phyloP scores from a whole-genome alignment of 2,888 invertebrate species.

The Brenthis hecate region DNA sequence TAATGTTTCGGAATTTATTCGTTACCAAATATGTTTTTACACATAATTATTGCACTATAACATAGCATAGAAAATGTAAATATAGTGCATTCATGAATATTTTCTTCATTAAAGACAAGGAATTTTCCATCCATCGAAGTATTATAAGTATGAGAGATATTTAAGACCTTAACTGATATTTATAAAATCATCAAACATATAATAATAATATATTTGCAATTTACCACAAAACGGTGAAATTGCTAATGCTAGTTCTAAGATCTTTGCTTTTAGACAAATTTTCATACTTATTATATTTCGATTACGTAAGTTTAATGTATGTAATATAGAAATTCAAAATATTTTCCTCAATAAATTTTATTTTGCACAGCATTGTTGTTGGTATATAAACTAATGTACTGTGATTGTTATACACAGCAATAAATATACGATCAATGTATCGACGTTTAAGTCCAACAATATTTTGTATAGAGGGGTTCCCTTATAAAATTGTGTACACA shows the following conservation, averaged over 20 bases:
- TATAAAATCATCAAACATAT: too few relatives aligned
- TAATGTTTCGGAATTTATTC: constrained; percentile 40
- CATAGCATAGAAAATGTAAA: constrained; percentile 53
- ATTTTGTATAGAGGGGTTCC: constrained; percentile 14
- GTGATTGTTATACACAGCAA: constrained; percentile 50
- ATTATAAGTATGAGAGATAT: constrained; percentile 3
- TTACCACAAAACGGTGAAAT: too few relatives aligned
- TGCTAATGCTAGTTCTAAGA: too few relatives aligned
- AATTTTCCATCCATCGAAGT: constrained; percentile 5
- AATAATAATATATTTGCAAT: too few relatives aligned
- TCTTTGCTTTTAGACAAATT: not conserved
- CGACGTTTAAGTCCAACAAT: not conserved
- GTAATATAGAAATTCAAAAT: not conserved
- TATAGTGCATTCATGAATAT: constrained; percentile 3
- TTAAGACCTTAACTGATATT: too few relatives aligned
- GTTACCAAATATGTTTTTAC: constrained; percentile 55
- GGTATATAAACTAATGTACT: constrained; percentile 41
- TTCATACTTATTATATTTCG: constrained; percentile 22
- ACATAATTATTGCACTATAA: constrained; percentile 52
- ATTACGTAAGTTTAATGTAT: not conserved
- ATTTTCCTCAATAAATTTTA: not conserved
- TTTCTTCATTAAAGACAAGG: not conserved
- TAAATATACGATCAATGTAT: constrained; percentile 41
- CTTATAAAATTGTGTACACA: constrained; percentile 14
- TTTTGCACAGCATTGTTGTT: constrained; percentile 2